Conservation (phyloP, 2,797 vertebrate genomes). For the Hemibagrus guttatus region DNA sequence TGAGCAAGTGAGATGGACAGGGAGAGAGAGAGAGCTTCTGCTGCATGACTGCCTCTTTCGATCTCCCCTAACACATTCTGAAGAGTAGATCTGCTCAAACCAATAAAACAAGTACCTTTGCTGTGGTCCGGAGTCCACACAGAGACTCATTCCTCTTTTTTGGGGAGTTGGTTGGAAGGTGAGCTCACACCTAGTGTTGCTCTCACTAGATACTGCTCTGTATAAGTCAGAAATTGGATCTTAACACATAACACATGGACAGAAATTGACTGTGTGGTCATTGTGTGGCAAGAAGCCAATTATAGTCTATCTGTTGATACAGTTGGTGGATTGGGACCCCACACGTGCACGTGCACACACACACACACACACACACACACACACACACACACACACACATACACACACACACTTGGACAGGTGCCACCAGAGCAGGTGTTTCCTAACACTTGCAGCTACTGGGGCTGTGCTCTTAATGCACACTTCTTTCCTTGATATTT, state of each 20-base stretch:
- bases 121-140: not conserved
- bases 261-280: slow-evolving; percentile 7
- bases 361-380: not conserved
- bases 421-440: slow-evolving; percentile 50
- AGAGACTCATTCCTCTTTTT: not conserved
- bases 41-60: not conserved
- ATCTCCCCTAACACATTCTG: not conserved
- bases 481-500: slow-evolving; percentile 20
- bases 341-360: not conserved
- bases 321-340: slow-evolving; percentile 19
- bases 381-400: not conserved
- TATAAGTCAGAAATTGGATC: not conserved
- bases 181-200: not conserved
- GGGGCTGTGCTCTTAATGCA: slow-evolving; percentile 9
- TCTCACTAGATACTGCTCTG: not conserved
- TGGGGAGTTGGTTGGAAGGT: not conserved
- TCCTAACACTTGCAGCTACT: slow-evolving; percentile 6
- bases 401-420: not conserved
- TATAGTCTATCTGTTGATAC: slow-evolving; percentile 34
- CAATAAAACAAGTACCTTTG: not conserved
- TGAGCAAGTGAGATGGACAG: not conserved
- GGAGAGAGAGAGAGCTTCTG: not conserved
- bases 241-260: not conserved
- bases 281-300: slow-evolving; percentile 20
- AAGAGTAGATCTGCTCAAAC: not conserved